A percentile compares a stretch with the other conserved stretches of the same genome.
Conservation (phyloP, 2,797 vertebrate genomes). For the Sphenodon punctatus region DNA sequence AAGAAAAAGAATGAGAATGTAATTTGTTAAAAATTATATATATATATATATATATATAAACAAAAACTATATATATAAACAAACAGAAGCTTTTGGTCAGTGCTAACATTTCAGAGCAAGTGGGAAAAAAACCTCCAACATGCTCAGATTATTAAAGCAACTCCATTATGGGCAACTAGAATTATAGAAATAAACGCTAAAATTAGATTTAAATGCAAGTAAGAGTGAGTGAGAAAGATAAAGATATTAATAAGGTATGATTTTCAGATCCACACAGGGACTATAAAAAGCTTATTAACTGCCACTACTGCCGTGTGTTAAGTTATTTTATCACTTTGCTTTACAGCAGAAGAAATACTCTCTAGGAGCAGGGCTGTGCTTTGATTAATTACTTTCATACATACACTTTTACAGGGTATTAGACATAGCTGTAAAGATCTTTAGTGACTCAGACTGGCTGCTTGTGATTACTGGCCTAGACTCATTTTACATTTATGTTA, state of each 20-base stretch:
- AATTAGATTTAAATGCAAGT: constrained; percentile 76
- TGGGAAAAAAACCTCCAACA: constrained; percentile 12
- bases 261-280: constrained; percentile 78
- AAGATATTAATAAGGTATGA: constrained; percentile 81
- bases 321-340: constrained; percentile 74
- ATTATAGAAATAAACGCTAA: constrained; percentile 32
- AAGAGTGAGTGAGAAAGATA: constrained; percentile 78
- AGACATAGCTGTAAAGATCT: constrained; percentile 61
- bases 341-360: constrained; percentile 71
- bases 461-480: constrained; percentile 70
- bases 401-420: constrained; percentile 65
- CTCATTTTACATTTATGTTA: constrained; percentile 74
- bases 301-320: constrained; percentile 66
- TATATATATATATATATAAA: no score
- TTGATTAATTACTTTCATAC: constrained; percentile 80
- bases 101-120: constrained; percentile 52
- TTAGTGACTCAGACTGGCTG: constrained; percentile 67
- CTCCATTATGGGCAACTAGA: constrained; percentile 44
- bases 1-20: constrained; percentile 31
- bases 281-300: constrained; percentile 80
- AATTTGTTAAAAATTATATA: no score
- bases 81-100: neutral
- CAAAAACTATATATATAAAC: no score
- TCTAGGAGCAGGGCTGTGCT: constrained; percentile 58
- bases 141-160: constrained; percentile 55